A percentile compares a stretch with the other conserved stretches of the same genome.
These are phyloP conservation scores for Synodontis membranacea DNA, from an alignment of 2,113 vertebrate genomes.

Conservation along the genomic window DNA sequence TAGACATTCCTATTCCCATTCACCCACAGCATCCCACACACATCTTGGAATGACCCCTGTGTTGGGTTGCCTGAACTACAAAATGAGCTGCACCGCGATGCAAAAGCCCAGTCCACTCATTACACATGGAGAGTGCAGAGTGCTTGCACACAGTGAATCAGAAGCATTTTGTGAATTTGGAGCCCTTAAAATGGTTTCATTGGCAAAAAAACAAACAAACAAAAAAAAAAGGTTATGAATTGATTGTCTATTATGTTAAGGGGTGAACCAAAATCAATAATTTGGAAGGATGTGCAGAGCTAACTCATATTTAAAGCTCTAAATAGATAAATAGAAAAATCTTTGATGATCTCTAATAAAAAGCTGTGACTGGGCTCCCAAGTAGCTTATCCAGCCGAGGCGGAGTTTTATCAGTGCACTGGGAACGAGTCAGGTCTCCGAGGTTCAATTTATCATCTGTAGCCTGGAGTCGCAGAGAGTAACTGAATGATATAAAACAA, in stretches of 20 bases:
- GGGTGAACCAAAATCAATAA: background rate
- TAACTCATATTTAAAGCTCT: background rate
- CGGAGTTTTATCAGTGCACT: background rate
- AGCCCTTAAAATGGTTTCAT: background rate
- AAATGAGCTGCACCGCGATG: background rate
- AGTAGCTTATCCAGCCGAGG: background rate
- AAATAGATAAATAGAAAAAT: background rate
- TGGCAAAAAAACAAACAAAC: too few species aligned
- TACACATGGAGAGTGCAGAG: background rate
- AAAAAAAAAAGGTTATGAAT: background rate
- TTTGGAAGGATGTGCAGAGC: background rate
- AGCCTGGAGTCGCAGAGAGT: slow-evolving; percentile 3
- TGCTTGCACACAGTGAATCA: background rate
- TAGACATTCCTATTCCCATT: too few species aligned
- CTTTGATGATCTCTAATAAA: slow-evolving; percentile 1
- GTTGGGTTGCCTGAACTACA: background rate
- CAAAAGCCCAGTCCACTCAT: background rate
- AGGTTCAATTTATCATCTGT: slow-evolving; percentile 15
- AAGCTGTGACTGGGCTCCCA: background rate
- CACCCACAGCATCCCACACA: too few species aligned
- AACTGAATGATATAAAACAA: slow-evolving; percentile 9
- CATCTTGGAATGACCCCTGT: background rate
- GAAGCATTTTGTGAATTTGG: background rate
- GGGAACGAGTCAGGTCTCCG: background rate
- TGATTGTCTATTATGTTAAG: background rate